phyloP scores from a whole-genome alignment of 2,888 invertebrate species.

The Synergus gifuensis region DNA sequence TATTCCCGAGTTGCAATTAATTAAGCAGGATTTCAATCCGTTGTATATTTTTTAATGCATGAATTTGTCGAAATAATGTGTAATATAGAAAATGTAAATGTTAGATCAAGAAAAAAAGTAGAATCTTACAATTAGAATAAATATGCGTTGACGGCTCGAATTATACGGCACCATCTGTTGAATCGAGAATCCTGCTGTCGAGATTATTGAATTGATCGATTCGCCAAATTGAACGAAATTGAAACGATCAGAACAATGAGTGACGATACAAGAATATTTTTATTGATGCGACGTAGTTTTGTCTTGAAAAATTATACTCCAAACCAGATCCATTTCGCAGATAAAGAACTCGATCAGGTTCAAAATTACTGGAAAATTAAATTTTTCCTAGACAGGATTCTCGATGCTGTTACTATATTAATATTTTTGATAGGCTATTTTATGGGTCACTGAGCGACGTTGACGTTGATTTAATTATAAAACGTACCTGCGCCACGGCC shows the following conservation, averaged over 20 bases:
- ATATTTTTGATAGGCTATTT: slow-evolving; percentile 9
- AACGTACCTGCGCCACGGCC: slow-evolving; percentile 11
- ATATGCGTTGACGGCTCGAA: background rate
- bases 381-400: background rate
- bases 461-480: background rate
- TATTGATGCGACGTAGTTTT: background rate
- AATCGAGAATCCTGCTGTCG: background rate
- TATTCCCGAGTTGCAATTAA: background rate
- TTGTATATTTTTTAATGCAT: slow-evolving; percentile 18
- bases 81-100: slow-evolving; percentile 2
- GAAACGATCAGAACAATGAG: background rate
- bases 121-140: background rate
- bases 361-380: background rate
- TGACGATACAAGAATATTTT: slow-evolving; percentile 3
- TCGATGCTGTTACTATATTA: background rate
- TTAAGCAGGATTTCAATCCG: background rate
- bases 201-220: slow-evolving; percentile 6
- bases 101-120: background rate
- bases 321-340: background rate
- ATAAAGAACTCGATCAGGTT: background rate
- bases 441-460: slow-evolving; percentile 5
- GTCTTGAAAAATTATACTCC: background rate
- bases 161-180: background rate
- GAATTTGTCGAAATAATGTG: background rate
- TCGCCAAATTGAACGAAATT: slow-evolving; percentile 4